These are phyloP conservation scores for Eumeta japonica DNA, from an alignment of 1,140 invertebrate genomes.

Conservation along the genomic window DNA sequence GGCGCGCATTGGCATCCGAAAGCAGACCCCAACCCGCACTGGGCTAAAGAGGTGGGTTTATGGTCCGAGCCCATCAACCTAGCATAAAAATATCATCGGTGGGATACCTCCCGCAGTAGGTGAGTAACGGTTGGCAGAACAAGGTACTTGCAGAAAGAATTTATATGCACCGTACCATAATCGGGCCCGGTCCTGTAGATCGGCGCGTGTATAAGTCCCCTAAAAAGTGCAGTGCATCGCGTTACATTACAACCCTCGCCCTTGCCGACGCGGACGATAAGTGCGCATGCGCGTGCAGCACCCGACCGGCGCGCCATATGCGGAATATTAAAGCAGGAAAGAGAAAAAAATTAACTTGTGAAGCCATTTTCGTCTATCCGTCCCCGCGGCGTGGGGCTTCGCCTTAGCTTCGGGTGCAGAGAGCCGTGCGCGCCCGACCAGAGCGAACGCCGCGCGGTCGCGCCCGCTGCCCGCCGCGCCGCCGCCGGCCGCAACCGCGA, in stretches of 20 bases:
- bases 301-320: conserved; percentile 49
- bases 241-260: conserved; percentile 48
- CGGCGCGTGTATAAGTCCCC: too few species aligned
- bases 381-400: conserved; percentile 34
- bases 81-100: too few species aligned
- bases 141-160: too few species aligned
- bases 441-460: conserved; percentile 24
- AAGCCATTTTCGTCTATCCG: conserved; percentile 55
- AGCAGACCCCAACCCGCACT: too few species aligned
- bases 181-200: too few species aligned
- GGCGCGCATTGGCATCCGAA: too few species aligned
- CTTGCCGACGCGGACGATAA: conserved; percentile 31
- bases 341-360: conserved; percentile 58
- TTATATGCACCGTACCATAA: too few species aligned
- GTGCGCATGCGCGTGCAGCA: conserved; percentile 51
- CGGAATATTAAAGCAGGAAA: conserved; percentile 57
- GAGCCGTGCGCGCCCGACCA: conserved; percentile 28
- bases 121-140: too few species aligned
- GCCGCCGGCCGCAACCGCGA: conserved; percentile 20
- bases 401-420: conserved; percentile 30
- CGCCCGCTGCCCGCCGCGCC: conserved; percentile 11
- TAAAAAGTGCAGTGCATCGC: conserved; percentile 52
- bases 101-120: too few species aligned
- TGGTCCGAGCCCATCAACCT: too few species aligned
- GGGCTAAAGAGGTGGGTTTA: too few species aligned